Evolutionary conservation across 2,888 invertebrate genomes (phyloP).

Genomic region (Pyrrhosoma nymphula): DNA sequence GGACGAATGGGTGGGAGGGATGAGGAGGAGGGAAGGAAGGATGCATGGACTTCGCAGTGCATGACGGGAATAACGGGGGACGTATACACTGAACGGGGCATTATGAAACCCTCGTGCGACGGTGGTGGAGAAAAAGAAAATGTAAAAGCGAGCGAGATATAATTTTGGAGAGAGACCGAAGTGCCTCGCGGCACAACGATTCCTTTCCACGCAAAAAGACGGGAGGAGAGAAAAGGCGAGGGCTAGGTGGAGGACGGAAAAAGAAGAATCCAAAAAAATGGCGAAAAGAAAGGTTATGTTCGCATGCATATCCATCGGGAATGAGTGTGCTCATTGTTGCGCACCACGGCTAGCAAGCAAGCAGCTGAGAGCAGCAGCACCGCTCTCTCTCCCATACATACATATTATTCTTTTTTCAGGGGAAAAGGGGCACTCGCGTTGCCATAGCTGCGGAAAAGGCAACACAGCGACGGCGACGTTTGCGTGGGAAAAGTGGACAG

Average conservation of each 20-base stretch:
- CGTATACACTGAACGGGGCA: not conserved
- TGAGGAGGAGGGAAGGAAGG: not conserved
- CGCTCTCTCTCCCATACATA: not conserved
- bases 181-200: not conserved
- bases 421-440: not conserved
- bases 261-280: not conserved
- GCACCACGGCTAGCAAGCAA: not conserved
- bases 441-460: not conserved
- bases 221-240: not conserved
- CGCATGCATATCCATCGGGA: slow-evolving; percentile 10
- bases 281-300: not conserved
- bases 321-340: not conserved
- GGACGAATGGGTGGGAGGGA: not conserved
- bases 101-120: not conserved
- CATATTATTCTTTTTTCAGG: not conserved
- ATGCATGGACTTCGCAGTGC: not conserved
- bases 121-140: not conserved
- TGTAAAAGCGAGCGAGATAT: not conserved
- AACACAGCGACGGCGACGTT: slow-evolving; percentile 2
- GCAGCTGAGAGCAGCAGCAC: not conserved
- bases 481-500: slow-evolving; percentile 37
- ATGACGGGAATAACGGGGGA: not conserved
- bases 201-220: not conserved
- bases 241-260: not conserved
- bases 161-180: not conserved